Conservation (phyloP, 2,888 invertebrate genomes). For the Polymixis lichenea region DNA sequence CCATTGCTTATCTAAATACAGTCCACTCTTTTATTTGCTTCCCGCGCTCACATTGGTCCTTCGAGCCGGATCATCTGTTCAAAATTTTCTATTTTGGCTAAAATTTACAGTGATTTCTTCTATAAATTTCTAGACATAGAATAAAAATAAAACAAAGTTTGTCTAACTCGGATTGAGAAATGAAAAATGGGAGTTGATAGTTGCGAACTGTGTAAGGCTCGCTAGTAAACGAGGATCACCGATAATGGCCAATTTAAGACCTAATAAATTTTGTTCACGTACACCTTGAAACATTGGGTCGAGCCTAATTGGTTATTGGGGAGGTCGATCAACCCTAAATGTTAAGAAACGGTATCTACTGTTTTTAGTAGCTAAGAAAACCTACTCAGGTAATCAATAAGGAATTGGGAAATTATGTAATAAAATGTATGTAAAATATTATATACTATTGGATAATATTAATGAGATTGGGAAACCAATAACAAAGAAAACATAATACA, state of each 20-base stretch:
- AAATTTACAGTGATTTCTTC: background rate
- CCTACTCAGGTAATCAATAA: background rate
- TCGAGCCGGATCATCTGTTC: too few relatives aligned
- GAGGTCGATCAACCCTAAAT: slow-evolving; percentile 24
- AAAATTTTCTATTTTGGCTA: too few relatives aligned
- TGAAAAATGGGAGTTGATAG: slow-evolving; percentile 62
- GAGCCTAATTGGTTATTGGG: slow-evolving; percentile 42
- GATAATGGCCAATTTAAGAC: slow-evolving; percentile 61
- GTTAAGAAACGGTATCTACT: slow-evolving; percentile 9
- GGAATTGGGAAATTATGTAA: background rate
- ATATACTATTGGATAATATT: background rate
- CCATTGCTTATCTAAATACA: too few relatives aligned
- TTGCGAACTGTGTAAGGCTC: slow-evolving; percentile 34
- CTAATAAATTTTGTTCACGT: slow-evolving; percentile 60
- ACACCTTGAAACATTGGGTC: slow-evolving; percentile 34
- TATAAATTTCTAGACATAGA: background rate
- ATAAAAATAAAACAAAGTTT: slow-evolving; percentile 28
- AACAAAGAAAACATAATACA: background rate
- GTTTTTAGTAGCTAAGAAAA: background rate
- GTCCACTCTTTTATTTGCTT: too few relatives aligned
- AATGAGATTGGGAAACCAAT: background rate
- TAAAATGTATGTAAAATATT: background rate
- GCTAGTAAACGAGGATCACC: slow-evolving; percentile 51
- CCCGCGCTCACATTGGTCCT: too few relatives aligned
- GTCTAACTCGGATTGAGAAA: slow-evolving; percentile 32